Base-by-base conservation (phyloP, 2,797 vertebrate genomes). In the Muscicapa striata region DNA sequence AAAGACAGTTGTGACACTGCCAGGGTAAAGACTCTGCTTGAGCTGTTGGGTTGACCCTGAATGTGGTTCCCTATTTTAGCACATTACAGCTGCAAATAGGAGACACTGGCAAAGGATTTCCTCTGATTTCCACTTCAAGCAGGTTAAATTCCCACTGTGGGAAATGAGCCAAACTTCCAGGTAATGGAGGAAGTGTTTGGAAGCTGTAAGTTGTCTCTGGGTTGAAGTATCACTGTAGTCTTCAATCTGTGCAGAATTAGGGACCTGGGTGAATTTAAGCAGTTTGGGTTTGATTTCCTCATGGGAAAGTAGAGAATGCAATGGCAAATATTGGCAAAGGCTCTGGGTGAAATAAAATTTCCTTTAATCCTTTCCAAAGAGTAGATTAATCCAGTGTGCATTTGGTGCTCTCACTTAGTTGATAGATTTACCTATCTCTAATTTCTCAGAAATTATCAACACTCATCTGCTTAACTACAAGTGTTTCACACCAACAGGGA, bases 221-320 rank as follows among this genome's bases (percentile, higher is more conserved):
- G 15, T 67, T 30, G 10, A 79, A 45, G 6, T 17, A 52, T 27
- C 2, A 0, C 26, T 1, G 0, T 11, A 38, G 17, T 26, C 55
- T 55, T 79, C 40, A 30, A 0, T 29, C 13, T 62, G 16, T 36
- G 43, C 11, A 82, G 66, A 63, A 38, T 24, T 45, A 62, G 27
- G 20, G 10, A 26, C 6, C 9, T n/a, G 29, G 5, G 5, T 5
- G 6, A 57, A 17, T 26, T 51, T 12, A 41, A 78, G 4, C 5
- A 20, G 6, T 30, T 76, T 51, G 32, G 9, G 11, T 54, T 80
- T 63, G 48, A 67, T 89, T 84, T 70, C 59, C 38, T 43, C 11
- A 34, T 74, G 12, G 8, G 24, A 80, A 73, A 79, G 48, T 17
- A 17, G 26, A 73, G 18, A 63, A 55, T 51, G 34, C 13, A 32